Percentiles rank a stretch among this genome's conserved stretches.
These are phyloP conservation scores for Rhipidura dahli DNA, from an alignment of 2,113 vertebrate species.

Conservation along the genomic window DNA sequence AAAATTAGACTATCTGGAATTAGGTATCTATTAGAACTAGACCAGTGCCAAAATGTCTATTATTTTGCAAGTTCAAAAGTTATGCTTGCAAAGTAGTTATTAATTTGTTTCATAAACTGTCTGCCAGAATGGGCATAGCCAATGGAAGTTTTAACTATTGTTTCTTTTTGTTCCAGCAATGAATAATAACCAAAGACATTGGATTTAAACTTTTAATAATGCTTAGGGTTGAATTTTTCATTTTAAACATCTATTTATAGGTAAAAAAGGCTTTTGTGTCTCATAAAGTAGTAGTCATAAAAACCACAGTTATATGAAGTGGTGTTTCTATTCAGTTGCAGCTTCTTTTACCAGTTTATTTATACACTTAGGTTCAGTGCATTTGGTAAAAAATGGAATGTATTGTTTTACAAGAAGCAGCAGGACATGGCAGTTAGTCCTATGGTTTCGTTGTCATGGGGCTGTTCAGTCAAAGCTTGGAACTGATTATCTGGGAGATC, in stretches of 20 bases:
- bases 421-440: neutral
- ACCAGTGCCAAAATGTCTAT: neutral
- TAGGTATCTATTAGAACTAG: too few species aligned
- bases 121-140: neutral
- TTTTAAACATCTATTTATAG: neutral
- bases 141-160: neutral
- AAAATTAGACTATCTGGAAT: too few species aligned
- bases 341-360: neutral
- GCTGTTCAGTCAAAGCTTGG: neutral
- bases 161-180: conserved; percentile 3
- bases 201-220: conserved; percentile 20
- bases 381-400: neutral
- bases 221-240: neutral
- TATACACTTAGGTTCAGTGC: neutral
- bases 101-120: neutral
- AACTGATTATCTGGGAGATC: too few species aligned
- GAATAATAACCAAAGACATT: neutral
- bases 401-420: neutral
- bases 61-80: neutral
- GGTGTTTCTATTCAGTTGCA: neutral
- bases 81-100: neutral
- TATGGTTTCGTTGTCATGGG: neutral
- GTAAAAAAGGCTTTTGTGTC: neutral
- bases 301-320: neutral
- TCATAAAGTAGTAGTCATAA: neutral